A percentile compares a stretch with the other conserved stretches of the same genome.
Conservation (phyloP, 2,113 vertebrate genomes). For the Cyprinodon brontotheroides region DNA sequence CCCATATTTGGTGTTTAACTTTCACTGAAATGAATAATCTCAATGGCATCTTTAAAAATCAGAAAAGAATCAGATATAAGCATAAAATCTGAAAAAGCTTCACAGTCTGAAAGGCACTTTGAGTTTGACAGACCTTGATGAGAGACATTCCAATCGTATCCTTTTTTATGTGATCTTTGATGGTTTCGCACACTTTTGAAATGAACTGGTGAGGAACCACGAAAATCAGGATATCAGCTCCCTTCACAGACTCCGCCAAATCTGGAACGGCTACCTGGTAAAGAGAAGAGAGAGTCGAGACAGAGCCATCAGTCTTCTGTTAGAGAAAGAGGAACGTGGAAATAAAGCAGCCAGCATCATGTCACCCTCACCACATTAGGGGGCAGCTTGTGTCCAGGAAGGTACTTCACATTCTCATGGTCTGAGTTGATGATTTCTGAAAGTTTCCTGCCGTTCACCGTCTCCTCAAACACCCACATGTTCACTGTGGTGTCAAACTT, state of each 20-base stretch:
- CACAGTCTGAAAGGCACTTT: neutral
- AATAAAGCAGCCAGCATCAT: neutral
- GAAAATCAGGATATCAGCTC: slow-evolving; percentile 90
- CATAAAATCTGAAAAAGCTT: neutral
- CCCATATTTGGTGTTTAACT: too few relatives aligned
- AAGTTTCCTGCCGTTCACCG: slow-evolving; percentile 84
- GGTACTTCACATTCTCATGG: slow-evolving; percentile 94
- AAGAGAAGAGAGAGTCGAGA: neutral
- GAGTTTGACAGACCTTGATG: slow-evolving; percentile 84
- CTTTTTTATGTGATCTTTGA: slow-evolving; percentile 89
- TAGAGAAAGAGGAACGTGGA: neutral
- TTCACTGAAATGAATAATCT: neutral
- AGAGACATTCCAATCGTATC: slow-evolving; percentile 90
- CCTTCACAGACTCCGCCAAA: slow-evolving; percentile 84
- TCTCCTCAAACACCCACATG: slow-evolving; percentile 99
- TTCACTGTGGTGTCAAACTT: slow-evolving; percentile 86
- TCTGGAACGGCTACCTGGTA: slow-evolving; percentile 90
- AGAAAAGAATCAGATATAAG: neutral
- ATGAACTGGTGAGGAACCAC: slow-evolving; percentile 98
- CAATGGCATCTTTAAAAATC: neutral
- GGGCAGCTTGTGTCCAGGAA: slow-evolving; percentile 94
- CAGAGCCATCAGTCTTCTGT: neutral
- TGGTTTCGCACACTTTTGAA: slow-evolving; percentile 87
- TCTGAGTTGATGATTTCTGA: slow-evolving; percentile 95
- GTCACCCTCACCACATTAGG: slow-evolving; percentile 86